Evolutionary conservation across 2,113 vertebrate genomes (phyloP), one percentile per base, ranked within the genome.

Genomic region (zebrafish (Danio rerio)): DNA sequence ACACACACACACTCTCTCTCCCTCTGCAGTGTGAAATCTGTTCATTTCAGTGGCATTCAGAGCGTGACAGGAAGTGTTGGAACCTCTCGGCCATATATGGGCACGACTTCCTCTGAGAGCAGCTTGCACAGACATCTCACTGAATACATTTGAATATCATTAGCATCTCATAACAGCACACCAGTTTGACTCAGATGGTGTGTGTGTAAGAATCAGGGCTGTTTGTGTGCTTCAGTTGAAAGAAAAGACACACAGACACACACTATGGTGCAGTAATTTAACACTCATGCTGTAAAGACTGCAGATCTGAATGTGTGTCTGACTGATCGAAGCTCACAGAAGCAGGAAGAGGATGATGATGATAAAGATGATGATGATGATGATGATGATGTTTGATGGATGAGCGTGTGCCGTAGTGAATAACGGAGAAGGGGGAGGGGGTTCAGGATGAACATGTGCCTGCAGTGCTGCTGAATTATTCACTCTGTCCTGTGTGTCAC

Each of bases 391-490:
- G 16, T 69, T 69, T 47, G 65, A 69, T 69, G 43, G 65, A 69
- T 69, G 65, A 68, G 65, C 16, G 2, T 1, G 43, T 45, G 9
- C 43, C 16, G 3, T 15, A 69, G n/a, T 69, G 71, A 73, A 31
- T 11, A 81, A 40, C 16, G 49, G 49, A 31, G 15, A 45, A 63
- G 70, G 15, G 40, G 0, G 50, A 49, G n/a, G 43, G 18, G 40
- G 8, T 43, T 70, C 53, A 66, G 7, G 18, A 43, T 20, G 47
- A 63, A 77, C 80, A 66, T 77, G 55, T 80, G 68, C 49, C 59
- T 50, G 6, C 62, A 63, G 56, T 83, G 80, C 83, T 81, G n/a
- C 87, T 92, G 90, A 92, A 92, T 93, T 91, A 93, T 93, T 92
- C 90, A 92, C 88, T 86, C 86, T 82, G 79, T 80, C 85, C 88